A percentile compares a stretch with the other conserved stretches of the same genome.
Evolutionary conservation across 2,888 invertebrate genomes (phyloP).

Genomic region (Agrypnus murinus): DNA sequence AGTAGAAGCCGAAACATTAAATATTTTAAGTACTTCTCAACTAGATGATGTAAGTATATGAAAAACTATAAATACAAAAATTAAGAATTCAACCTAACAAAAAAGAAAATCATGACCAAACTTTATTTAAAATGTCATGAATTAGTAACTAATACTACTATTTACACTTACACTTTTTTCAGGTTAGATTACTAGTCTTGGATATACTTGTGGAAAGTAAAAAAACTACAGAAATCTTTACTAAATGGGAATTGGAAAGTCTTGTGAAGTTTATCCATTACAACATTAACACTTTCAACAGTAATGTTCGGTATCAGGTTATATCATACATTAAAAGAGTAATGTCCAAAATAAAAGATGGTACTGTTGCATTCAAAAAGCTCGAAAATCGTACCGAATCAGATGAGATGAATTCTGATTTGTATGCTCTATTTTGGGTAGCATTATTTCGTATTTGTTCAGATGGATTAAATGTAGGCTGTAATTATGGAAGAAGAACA

Average conservation of each 20-base stretch:
- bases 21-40: slow-evolving; percentile 74
- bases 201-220: slow-evolving; percentile 83
- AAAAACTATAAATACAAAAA: too few relatives aligned
- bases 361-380: background rate
- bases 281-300: slow-evolving; percentile 81
- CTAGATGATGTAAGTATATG: slow-evolving; percentile 76
- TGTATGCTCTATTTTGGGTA: slow-evolving; percentile 49
- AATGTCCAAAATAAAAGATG: slow-evolving; percentile 71
- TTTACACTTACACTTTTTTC: too few relatives aligned
- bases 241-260: slow-evolving; percentile 77
- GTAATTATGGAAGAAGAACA: slow-evolving; percentile 77
- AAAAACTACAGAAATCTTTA: slow-evolving; percentile 81
- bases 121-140: too few relatives aligned
- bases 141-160: too few relatives aligned
- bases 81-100: too few relatives aligned
- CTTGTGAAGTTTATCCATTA: slow-evolving; percentile 78
- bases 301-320: slow-evolving; percentile 81
- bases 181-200: slow-evolving; percentile 82
- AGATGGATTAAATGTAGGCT: slow-evolving; percentile 75
- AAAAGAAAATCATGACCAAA: too few relatives aligned
- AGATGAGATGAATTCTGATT: too few relatives aligned
- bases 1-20: slow-evolving; percentile 73
- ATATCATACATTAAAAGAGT: slow-evolving; percentile 84
- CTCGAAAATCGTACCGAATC: too few relatives aligned
- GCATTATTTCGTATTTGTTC: slow-evolving; percentile 68